A percentile compares a stretch with the other conserved stretches of the same genome.
Evolutionary conservation across 2,888 invertebrate genomes (phyloP).

Genomic region (Priocnemis perturbator): DNA sequence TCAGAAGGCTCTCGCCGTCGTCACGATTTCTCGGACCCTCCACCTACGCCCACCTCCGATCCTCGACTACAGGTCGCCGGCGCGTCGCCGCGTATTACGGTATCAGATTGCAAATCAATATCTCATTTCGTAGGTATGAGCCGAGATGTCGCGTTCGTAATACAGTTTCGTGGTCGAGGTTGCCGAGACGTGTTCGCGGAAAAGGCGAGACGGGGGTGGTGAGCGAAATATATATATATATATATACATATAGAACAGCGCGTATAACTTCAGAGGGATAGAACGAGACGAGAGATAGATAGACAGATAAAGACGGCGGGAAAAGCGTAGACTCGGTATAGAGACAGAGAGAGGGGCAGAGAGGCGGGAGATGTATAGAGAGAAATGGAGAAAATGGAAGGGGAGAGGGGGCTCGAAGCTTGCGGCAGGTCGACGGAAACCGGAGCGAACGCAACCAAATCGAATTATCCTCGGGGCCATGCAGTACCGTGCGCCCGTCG

Average conservation of each 20-base stretch:
- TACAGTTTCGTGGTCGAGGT: conserved; percentile 62
- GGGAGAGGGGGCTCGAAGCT: conserved; percentile 27
- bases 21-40: conserved; percentile 19
- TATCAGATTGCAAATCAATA: conserved; percentile 71
- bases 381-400: conserved; percentile 33
- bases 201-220: no score
- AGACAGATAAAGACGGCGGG: conserved; percentile 26
- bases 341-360: not conserved
- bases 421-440: conserved; percentile 53
- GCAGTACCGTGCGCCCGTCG: conserved; percentile 44
- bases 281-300: not conserved
- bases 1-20: conserved; percentile 16
- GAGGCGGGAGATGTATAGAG: conserved; percentile 33
- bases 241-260: no score
- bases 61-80: conserved; percentile 29
- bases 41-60: not conserved
- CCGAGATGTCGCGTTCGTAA: conserved; percentile 66
- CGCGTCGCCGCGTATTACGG: conserved; percentile 43
- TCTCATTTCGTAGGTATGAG: conserved; percentile 68
- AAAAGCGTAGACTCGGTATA: not conserved
- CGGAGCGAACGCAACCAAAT: conserved; percentile 64
- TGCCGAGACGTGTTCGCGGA: conserved; percentile 34
- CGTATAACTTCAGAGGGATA: no score
- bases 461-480: conserved; percentile 64
- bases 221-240: no score